Evolutionary conservation across 2,113 vertebrate genomes (phyloP).

Genomic region (Manacus vitellinus): DNA sequence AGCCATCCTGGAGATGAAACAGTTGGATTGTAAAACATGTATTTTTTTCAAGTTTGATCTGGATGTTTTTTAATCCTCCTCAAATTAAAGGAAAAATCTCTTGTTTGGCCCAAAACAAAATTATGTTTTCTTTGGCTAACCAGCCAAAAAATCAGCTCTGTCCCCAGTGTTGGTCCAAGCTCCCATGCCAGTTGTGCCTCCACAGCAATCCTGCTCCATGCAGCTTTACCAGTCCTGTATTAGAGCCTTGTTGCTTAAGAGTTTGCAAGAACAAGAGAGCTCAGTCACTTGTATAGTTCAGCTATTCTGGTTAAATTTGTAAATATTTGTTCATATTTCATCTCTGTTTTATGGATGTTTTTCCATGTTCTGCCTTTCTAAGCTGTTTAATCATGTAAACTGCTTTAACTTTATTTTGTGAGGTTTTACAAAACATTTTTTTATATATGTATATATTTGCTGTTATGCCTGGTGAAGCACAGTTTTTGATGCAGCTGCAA

Average conservation of each 20-base stretch:
- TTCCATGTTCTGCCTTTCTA: constrained; percentile 1
- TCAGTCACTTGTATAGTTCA: background rate
- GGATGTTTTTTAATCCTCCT: constrained; percentile 30
- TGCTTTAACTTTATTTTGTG: background rate
- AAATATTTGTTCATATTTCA: background rate
- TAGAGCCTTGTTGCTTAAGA: background rate
- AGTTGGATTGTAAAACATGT: background rate
- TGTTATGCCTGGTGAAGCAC: background rate
- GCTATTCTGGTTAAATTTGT: background rate
- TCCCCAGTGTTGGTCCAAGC: background rate
- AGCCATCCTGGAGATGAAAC: constrained; percentile 44
- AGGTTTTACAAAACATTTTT: background rate
- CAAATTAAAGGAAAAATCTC: constrained; percentile 51
- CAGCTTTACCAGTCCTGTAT: background rate
- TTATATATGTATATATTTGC: background rate
- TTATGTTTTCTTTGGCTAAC: constrained; percentile 15
- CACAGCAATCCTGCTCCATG: background rate
- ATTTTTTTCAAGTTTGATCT: constrained; percentile 19
- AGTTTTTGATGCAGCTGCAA: background rate
- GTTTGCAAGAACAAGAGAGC: background rate
- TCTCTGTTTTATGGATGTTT: constrained; percentile 5
- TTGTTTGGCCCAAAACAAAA: constrained; percentile 43
- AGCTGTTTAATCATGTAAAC: background rate
- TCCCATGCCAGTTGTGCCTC: background rate
- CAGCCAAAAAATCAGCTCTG: background rate